Evolutionary conservation across 2,113 vertebrate species (phyloP).

Genomic region (Solea senegalensis): DNA sequence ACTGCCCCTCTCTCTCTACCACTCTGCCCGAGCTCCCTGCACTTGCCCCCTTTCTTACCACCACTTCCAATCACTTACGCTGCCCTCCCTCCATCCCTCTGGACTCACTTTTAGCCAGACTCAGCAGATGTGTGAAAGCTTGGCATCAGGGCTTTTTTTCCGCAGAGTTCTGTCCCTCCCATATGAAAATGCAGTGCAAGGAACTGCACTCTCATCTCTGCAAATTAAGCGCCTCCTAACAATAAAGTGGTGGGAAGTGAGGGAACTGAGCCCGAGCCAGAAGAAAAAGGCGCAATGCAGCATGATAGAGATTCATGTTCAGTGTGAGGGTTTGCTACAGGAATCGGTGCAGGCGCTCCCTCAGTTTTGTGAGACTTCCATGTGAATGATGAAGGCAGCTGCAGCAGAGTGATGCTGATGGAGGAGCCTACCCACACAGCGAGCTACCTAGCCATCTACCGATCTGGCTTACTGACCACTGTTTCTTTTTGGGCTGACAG

Average conservation of each 20-base stretch:
- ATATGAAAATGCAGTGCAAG: conserved; percentile 69
- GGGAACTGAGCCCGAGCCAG: conserved; percentile 55
- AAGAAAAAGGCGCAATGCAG: conserved; percentile 72
- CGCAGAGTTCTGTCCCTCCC: conserved; percentile 77
- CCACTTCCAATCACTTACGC: conserved; percentile 46
- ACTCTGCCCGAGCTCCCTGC: conserved; percentile 19
- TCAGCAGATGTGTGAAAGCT: conserved; percentile 80
- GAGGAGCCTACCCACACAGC: conserved; percentile 65
- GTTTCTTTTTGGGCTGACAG: conserved; percentile 72
- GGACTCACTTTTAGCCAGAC: conserved; percentile 66
- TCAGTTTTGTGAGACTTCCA: conserved; percentile 48
- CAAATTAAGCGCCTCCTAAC: conserved; percentile 70
- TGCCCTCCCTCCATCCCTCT: conserved; percentile 50
- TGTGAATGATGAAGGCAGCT: conserved; percentile 60
- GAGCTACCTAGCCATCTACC: conserved; percentile 58
- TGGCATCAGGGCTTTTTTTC: conserved; percentile 74
- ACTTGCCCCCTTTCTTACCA: conserved; percentile 5
- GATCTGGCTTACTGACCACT: conserved; percentile 64
- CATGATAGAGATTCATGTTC: conserved; percentile 47
- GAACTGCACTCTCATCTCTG: conserved; percentile 73
- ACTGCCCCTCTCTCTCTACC: conserved; percentile 11
- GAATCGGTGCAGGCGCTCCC: conserved; percentile 30
- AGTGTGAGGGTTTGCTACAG: conserved; percentile 49
- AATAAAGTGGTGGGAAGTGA: conserved; percentile 64
- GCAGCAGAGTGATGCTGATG: conserved; percentile 58